phyloP scores from a whole-genome alignment of 2,113 vertebrate genomes.

The Struthidea cinerea region DNA sequence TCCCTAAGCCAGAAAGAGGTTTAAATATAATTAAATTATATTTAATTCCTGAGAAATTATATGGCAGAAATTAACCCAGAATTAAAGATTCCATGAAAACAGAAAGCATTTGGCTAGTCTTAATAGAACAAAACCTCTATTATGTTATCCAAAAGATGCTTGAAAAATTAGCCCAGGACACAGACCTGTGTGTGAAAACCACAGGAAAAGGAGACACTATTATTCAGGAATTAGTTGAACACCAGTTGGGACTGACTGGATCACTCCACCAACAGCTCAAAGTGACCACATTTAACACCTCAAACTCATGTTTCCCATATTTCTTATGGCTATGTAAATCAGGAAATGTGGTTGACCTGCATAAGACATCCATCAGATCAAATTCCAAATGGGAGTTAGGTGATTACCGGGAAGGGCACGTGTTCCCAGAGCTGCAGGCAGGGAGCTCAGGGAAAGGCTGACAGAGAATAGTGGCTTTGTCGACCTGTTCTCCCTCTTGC shows the following conservation, averaged over 20 bases:
- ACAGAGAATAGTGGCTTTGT: neutral
- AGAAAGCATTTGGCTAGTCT: neutral
- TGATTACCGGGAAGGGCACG: neutral
- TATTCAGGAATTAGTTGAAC: neutral
- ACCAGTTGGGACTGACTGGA: neutral
- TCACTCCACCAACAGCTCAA: neutral
- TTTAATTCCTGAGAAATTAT: conserved; percentile 37
- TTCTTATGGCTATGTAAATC: neutral
- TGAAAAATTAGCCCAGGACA: neutral
- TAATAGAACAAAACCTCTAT: neutral
- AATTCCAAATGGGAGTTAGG: neutral
- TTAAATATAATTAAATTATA: neutral
- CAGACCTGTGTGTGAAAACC: neutral
- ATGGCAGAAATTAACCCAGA: conserved; percentile 23
- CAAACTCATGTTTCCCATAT: neutral
- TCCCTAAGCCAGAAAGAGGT: conserved; percentile 30
- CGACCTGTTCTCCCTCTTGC: accelerated
- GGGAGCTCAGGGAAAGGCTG: neutral
- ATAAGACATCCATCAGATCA: neutral
- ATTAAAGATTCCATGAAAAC: neutral
- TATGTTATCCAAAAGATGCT: neutral
- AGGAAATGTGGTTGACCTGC: neutral
- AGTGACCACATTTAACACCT: neutral
- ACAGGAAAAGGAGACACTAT: neutral
- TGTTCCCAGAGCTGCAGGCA: neutral